Evolutionary conservation across 2,113 vertebrate genomes (phyloP).

Genomic region (Antennarius striatus): DNA sequence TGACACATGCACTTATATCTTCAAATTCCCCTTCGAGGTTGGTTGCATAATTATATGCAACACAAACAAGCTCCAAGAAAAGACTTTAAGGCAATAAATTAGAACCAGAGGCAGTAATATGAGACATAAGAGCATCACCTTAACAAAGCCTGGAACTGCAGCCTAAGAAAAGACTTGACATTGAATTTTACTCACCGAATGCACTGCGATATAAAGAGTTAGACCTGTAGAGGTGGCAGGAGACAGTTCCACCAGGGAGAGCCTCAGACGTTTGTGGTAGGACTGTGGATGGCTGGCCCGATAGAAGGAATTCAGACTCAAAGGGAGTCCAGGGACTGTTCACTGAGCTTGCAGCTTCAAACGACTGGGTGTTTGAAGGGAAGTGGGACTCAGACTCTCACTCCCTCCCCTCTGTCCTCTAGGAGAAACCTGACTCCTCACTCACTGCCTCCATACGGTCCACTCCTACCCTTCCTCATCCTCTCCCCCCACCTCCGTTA

Average conservation of each 20-base stretch:
- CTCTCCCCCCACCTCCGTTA: background rate
- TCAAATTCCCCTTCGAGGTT: no score
- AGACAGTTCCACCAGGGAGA: background rate
- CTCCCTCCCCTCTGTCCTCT: conserved; percentile 27
- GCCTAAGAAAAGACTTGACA: conserved; percentile 3
- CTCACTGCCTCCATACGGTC: conserved; percentile 43
- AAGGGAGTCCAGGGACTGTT: conserved; percentile 26
- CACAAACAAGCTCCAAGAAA: background rate
- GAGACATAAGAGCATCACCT: conserved; percentile 37
- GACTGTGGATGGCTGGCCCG: background rate
- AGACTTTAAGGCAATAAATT: conserved; percentile 23
- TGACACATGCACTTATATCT: background rate
- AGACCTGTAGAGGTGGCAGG: conserved; percentile 15
- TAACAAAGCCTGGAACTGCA: conserved; percentile 14
- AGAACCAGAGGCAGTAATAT: conserved; percentile 55
- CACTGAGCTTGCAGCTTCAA: conserved; percentile 32
- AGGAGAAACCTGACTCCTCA: conserved; percentile 59
- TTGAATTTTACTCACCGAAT: conserved; percentile 53
- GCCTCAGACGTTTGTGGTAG: background rate
- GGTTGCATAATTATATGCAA: no score
- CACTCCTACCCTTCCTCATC: conserved; percentile 29
- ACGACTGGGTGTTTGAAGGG: conserved; percentile 43
- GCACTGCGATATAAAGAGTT: conserved; percentile 1
- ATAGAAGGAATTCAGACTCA: conserved; percentile 19
- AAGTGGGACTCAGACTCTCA: conserved; percentile 37